Evolutionary conservation across 1,140 invertebrate species (phyloP).

Genomic region (Diabrotica virgifera): DNA sequence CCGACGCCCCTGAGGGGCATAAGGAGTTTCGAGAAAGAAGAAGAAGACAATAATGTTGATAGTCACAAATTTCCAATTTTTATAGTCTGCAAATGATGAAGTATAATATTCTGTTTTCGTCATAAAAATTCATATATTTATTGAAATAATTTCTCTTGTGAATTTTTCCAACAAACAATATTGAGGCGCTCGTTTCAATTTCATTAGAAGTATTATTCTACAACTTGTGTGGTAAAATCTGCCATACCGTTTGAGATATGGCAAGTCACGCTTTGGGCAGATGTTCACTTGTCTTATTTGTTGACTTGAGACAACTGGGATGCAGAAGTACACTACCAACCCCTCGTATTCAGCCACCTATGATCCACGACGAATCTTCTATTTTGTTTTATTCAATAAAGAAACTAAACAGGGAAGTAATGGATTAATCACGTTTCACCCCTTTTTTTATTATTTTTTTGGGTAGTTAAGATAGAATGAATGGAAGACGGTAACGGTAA

Average conservation of each 20-base stretch:
- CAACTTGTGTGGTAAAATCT: conserved; percentile 34
- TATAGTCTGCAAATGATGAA: too few relatives aligned
- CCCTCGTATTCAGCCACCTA: conserved; percentile 12
- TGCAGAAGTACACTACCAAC: conserved; percentile 2
- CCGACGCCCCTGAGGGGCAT: too few relatives aligned
- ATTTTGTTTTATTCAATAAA: conserved; percentile 18
- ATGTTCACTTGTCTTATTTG: conserved; percentile 42
- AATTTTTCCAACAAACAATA: too few relatives aligned
- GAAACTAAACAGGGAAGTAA: conserved; percentile 9
- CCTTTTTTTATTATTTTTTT: conserved; percentile 13
- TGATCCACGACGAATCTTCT: conserved; percentile 19
- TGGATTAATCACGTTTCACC: conserved; percentile 15
- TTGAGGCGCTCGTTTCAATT: too few relatives aligned
- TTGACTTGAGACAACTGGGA: conserved; percentile 37
- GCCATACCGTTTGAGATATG: conserved; percentile 34
- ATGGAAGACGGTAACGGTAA: too few relatives aligned
- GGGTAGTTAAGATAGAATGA: too few relatives aligned
- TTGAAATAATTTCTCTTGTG: too few relatives aligned
- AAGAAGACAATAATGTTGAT: too few relatives aligned
- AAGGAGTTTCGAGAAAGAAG: too few relatives aligned
- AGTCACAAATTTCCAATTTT: too few relatives aligned
- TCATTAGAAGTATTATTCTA: not conserved
- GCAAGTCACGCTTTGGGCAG: conserved; percentile 40
- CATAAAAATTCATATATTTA: too few relatives aligned
- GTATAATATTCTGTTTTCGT: too few relatives aligned